Percentiles rank a stretch among this genome's conserved stretches.
Evolutionary conservation across 1,140 invertebrate genomes (phyloP).

Genomic region (Tetragnatha versicolor): DNA sequence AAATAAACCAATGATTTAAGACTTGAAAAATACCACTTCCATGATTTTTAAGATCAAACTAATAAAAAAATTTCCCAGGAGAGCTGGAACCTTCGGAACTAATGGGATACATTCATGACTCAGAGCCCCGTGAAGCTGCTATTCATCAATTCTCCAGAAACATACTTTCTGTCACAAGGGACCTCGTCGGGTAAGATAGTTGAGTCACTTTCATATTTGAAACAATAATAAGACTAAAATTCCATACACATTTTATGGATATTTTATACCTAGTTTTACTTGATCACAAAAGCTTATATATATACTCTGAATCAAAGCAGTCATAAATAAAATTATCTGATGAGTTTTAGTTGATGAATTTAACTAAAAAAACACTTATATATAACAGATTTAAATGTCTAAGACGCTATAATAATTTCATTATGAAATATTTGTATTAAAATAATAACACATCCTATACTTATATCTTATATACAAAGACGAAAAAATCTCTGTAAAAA

Average conservation of each 20-base stretch:
- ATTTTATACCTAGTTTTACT: too few species aligned
- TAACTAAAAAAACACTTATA: background rate
- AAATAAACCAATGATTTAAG: too few species aligned
- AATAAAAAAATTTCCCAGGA: background rate
- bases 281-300: background rate
- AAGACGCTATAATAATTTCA: too few species aligned
- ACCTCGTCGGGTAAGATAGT: conserved; percentile 10
- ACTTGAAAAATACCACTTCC: too few species aligned
- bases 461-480: background rate
- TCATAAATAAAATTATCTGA: background rate
- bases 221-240: too few species aligned
- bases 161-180: conserved; percentile 4
- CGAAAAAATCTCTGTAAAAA: background rate
- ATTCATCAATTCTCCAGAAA: conserved; percentile 11
- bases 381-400: too few species aligned
- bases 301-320: background rate
- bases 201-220: background rate
- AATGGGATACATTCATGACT: background rate
- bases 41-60: too few species aligned
- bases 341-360: background rate
- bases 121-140: background rate
- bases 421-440: too few species aligned
- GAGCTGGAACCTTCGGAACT: background rate
- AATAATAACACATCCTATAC: background rate
- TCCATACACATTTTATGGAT: background rate